Conservation (phyloP, 2,113 vertebrate species). For the Mormoops blainvillei region DNA sequence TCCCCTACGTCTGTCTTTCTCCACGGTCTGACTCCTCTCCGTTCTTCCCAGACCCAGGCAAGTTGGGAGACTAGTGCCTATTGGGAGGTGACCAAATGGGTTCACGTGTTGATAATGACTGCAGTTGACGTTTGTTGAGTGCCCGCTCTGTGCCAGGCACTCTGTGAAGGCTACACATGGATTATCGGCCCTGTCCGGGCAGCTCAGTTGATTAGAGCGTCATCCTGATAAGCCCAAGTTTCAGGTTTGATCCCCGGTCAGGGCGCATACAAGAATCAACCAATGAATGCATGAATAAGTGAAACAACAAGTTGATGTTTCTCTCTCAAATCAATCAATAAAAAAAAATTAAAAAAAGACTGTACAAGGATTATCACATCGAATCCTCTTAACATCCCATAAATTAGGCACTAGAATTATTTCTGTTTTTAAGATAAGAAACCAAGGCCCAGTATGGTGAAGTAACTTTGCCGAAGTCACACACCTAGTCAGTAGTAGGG, state of each 20-base stretch:
- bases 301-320: no score
- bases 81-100: not conserved
- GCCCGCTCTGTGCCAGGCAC: not conserved
- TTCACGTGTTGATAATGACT: not conserved
- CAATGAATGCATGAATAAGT: no score
- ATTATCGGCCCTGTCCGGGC: not conserved
- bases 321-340: no score
- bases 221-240: no score
- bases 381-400: not conserved
- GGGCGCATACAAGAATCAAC: no score
- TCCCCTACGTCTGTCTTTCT: not conserved
- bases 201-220: no score
- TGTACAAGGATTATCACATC: not conserved
- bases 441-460: not conserved
- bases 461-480: not conserved
- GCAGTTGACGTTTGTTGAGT: not conserved
- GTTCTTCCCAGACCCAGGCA: not conserved
- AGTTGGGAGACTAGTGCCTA: not conserved
- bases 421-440: not conserved
- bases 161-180: not conserved
- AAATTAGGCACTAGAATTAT: not conserved
- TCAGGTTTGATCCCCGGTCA: no score
- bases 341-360: not conserved
- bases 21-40: not conserved
- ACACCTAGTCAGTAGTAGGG: not conserved